These are phyloP conservation scores for Eurytoma californica DNA, from an alignment of 2,888 invertebrate species.

Conservation along the genomic window DNA sequence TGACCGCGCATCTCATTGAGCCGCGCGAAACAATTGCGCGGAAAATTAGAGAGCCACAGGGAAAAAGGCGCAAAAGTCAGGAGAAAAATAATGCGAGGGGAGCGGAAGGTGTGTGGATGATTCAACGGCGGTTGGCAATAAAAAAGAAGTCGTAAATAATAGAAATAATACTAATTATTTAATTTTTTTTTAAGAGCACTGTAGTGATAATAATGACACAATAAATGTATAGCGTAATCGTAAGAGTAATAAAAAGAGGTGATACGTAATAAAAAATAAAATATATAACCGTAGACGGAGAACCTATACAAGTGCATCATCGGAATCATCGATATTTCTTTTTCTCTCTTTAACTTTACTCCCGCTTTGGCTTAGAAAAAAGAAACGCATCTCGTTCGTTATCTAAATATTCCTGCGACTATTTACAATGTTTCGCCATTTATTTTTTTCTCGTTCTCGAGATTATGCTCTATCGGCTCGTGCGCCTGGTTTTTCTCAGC, in stretches of 20 bases:
- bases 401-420: constrained; percentile 32
- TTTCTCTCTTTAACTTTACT: constrained; percentile 20
- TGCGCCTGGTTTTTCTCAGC: constrained; percentile 3
- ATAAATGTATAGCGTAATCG: constrained; percentile 49
- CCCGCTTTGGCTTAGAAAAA: constrained; percentile 37
- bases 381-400: constrained; percentile 28
- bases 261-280: constrained; percentile 50
- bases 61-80: neutral
- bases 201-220: constrained; percentile 55
- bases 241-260: constrained; percentile 44
- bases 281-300: constrained; percentile 50
- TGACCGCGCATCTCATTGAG: constrained; percentile 51
- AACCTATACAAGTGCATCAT: constrained; percentile 32
- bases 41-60: constrained; percentile 17
- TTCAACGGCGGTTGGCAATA: constrained; percentile 29
- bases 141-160: constrained; percentile 47
- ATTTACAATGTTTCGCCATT: constrained; percentile 35
- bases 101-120: neutral
- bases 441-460: constrained; percentile 16
- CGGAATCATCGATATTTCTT: constrained; percentile 5
- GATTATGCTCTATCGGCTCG: constrained; percentile 16
- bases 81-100: neutral
- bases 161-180: constrained; percentile 56
- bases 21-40: constrained; percentile 22
- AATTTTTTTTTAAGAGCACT: constrained; percentile 53